Evolutionary conservation across 1,140 invertebrate genomes (phyloP).

Genomic region (Pogonus chalceus): DNA sequence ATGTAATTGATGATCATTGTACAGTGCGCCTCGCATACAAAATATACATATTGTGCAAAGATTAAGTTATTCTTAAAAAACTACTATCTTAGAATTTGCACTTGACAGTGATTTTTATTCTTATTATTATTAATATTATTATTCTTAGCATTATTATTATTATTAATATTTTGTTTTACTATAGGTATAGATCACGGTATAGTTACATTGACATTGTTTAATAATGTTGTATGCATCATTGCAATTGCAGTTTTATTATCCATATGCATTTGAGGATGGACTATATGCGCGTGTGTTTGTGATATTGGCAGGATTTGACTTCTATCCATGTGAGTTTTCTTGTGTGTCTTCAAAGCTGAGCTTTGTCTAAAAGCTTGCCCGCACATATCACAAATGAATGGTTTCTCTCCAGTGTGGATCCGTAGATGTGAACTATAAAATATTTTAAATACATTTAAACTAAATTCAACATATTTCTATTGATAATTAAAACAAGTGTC

Average conservation of each 20-base stretch:
- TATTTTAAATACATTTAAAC: too few relatives aligned
- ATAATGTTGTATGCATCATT: background rate
- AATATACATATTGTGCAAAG: too few relatives aligned
- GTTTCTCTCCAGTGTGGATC: constrained; percentile 69
- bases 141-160: too few relatives aligned
- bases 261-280: background rate
- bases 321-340: constrained; percentile 44
- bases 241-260: background rate
- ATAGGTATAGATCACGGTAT: background rate
- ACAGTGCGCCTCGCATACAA: too few relatives aligned
- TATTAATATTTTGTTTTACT: too few relatives aligned
- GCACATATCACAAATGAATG: constrained; percentile 74
- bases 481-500: too few relatives aligned
- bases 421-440: constrained; percentile 58
- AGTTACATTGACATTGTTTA: background rate
- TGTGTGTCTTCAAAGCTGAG: constrained; percentile 51
- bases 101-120: too few relatives aligned
- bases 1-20: too few relatives aligned
- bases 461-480: too few relatives aligned
- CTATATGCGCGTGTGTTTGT: background rate
- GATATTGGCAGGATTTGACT: background rate
- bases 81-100: too few relatives aligned
- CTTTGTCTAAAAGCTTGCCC: constrained; percentile 62
- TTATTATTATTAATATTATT: too few relatives aligned
- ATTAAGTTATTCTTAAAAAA: too few relatives aligned